phyloP scores from a whole-genome alignment of 2,888 invertebrate species.

The Drosophila anceps region DNA sequence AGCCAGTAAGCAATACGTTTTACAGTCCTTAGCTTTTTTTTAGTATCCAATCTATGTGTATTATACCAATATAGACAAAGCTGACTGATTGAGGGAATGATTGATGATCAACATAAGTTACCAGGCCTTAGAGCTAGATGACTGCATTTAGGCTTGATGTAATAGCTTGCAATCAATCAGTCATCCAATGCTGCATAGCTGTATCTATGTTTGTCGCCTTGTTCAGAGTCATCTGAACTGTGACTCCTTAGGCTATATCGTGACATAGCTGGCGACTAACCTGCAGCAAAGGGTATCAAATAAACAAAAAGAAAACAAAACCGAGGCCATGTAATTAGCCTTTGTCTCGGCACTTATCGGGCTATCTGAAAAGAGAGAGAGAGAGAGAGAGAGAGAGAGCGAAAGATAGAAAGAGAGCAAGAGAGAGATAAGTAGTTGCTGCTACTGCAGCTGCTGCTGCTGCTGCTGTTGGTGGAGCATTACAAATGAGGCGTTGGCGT shows the following conservation, averaged over 20 bases:
- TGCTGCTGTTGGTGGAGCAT: slow-evolving; percentile 48
- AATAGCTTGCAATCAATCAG: background rate
- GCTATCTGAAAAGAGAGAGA: background rate
- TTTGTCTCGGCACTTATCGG: slow-evolving; percentile 24
- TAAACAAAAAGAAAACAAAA: slow-evolving; percentile 24
- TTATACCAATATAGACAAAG: background rate
- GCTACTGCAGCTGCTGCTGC: slow-evolving; percentile 1
- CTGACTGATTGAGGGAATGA: background rate
- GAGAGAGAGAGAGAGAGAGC: background rate
- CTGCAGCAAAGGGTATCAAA: slow-evolving; percentile 9
- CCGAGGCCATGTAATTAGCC: slow-evolving; percentile 49
- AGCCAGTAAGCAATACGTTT: background rate
- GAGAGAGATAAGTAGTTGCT: background rate
- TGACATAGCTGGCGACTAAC: background rate
- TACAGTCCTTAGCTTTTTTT: background rate
- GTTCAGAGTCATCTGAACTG: background rate
- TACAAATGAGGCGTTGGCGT: slow-evolving; percentile 83
- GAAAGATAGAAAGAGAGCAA: background rate
- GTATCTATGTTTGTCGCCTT: background rate
- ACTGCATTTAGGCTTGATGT: rapidly evolving
- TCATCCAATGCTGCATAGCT: background rate
- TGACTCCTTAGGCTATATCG: slow-evolving; percentile 4
- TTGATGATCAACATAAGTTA: background rate
- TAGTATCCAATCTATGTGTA: background rate
- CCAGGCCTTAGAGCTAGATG: background rate